These are phyloP conservation scores for Heliconius charithonia DNA, from an alignment of 2,888 invertebrate species.

Conservation along the genomic window DNA sequence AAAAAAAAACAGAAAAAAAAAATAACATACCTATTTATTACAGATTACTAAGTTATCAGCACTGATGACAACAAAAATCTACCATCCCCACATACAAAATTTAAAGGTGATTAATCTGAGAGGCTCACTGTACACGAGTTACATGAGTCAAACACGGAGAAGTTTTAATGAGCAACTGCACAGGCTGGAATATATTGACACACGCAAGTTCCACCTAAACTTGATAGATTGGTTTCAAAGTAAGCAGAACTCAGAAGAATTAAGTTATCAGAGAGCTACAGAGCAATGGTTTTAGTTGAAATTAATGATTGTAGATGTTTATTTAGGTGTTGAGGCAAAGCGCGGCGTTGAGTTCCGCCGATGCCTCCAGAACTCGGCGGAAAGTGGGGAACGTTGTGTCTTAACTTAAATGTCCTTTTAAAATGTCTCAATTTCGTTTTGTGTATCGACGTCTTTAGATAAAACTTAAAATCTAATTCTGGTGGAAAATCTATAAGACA, in stretches of 20 bases:
- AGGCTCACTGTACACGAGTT: conserved; percentile 37
- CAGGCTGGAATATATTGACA: conserved; percentile 40
- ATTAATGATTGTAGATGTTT: background rate
- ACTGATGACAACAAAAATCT: background rate
- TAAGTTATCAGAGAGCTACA: conserved; percentile 6
- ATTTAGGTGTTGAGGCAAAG: no score
- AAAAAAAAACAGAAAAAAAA: no score
- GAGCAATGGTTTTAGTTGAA: background rate
- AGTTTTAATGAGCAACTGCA: conserved; percentile 52
- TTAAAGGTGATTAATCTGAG: conserved; percentile 10
- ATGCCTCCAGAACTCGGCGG: no score
- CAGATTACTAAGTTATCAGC: background rate
- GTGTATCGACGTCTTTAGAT: no score
- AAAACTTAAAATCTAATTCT: no score
- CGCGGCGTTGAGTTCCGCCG: no score
- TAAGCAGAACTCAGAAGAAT: conserved; percentile 33
- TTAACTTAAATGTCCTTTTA: no score
- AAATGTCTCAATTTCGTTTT: no score
- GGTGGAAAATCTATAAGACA: no score
- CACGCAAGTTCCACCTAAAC: conserved; percentile 32
- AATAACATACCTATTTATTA: no score
- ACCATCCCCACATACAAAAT: background rate
- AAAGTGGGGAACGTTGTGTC: no score
- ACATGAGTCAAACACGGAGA: conserved; percentile 47
- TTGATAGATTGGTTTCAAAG: conserved; percentile 38